Percentiles rank a stretch among this genome's conserved stretches.
Conservation (phyloP, 2,888 invertebrate genomes). For the Eretmocerus hayati region DNA sequence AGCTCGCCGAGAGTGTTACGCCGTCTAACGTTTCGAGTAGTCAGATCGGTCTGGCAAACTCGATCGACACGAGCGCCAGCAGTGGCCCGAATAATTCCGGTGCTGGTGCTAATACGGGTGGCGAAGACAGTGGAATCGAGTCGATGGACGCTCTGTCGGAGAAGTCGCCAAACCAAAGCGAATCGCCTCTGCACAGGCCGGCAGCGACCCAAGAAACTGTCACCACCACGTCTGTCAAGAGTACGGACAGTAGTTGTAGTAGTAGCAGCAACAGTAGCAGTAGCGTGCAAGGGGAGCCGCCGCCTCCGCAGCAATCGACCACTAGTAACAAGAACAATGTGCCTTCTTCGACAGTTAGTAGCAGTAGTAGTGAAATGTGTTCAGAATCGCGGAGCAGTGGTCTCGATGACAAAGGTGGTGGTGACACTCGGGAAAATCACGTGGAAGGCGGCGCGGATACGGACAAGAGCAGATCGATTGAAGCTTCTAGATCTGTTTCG, state of each 20-base stretch:
- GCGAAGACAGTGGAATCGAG: conserved; percentile 87
- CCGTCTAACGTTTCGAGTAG: conserved; percentile 19
- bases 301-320: conserved; percentile 44
- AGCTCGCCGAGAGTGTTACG: conserved; percentile 48
- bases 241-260: background rate
- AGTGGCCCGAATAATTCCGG: background rate
- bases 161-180: conserved; percentile 81
- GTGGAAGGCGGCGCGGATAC: conserved; percentile 17
- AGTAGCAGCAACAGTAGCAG: background rate
- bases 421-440: conserved; percentile 11
- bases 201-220: conserved; percentile 32
- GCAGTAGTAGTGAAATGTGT: conserved; percentile 43
- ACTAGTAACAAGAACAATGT: conserved; percentile 45
- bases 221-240: conserved; percentile 7
- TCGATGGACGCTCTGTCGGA: conserved; percentile 92
- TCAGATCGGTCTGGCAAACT: conserved; percentile 34
- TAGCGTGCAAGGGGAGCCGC: conserved; percentile 11
- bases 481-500: too few relatives aligned
- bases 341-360: conserved; percentile 45
- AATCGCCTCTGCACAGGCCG: conserved; percentile 56
- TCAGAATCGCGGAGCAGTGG: conserved; percentile 33
- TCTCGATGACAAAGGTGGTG: conserved; percentile 1
- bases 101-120: conserved; percentile 34
- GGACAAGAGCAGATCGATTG: conserved; percentile 11
- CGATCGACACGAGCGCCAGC: conserved; percentile 20